Percentiles rank a stretch among this genome's conserved stretches.
Conservation (phyloP, 1,140 invertebrate genomes). For the Drosophila micromelanica region DNA sequence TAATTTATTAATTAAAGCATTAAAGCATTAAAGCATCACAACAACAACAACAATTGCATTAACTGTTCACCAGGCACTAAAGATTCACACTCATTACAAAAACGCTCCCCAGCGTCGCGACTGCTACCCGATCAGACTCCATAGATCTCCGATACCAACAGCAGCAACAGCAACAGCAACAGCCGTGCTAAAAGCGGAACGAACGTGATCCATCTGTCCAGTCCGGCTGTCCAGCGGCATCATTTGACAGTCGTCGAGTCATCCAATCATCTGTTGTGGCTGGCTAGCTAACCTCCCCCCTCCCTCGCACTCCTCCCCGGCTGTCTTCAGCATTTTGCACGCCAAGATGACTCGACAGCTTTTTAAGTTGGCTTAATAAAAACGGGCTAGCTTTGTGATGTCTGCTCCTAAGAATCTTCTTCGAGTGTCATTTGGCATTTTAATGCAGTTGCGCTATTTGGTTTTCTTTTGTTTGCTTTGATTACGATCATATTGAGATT, state of each 20-base stretch:
- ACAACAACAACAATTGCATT: slow-evolving; percentile 2
- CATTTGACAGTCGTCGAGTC: slow-evolving; percentile 12
- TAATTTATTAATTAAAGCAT: slow-evolving; percentile 40
- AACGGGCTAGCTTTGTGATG: neutral
- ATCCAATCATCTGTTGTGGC: slow-evolving; percentile 1
- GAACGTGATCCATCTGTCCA: slow-evolving; percentile 44
- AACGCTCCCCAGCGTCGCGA: neutral
- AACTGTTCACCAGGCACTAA: slow-evolving; percentile 19
- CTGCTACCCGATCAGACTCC: slow-evolving; percentile 23
- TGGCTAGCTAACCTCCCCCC: neutral
- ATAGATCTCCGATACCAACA: slow-evolving; percentile 45
- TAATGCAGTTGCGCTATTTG: neutral
- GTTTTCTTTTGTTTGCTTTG: slow-evolving; percentile 2
- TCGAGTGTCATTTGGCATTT: slow-evolving; percentile 3
- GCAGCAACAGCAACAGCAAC: too few species aligned
- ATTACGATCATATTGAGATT: slow-evolving; percentile 21
- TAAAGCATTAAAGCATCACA: slow-evolving; percentile 36
- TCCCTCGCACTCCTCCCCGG: too few species aligned
- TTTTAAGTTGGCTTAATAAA: slow-evolving; percentile 5
- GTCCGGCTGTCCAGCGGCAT: neutral
- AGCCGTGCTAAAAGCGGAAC: slow-evolving; percentile 33
- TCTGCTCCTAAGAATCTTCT: slow-evolving; percentile 1
- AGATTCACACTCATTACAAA: slow-evolving; percentile 42
- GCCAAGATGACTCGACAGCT: slow-evolving; percentile 22
- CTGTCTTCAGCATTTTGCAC: too few species aligned